A percentile compares a stretch with the other conserved stretches of the same genome.
Conservation (phyloP, 2,888 invertebrate species). For the Temnothorax ravouxi region DNA sequence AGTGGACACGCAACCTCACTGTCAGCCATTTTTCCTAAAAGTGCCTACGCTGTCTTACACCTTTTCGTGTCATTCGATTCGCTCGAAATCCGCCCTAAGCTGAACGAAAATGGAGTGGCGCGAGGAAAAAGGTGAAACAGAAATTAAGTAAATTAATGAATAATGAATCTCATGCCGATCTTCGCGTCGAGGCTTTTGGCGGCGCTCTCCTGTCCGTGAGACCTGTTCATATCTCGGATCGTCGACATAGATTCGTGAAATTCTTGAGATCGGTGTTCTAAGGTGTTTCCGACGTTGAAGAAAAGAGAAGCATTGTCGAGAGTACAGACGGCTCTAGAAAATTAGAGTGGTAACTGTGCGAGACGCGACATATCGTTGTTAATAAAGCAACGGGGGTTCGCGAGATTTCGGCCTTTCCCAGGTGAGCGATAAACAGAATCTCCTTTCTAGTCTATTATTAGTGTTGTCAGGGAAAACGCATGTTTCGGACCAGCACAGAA, state of each 20-base stretch:
- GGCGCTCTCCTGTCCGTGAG: slow-evolving; percentile 60
- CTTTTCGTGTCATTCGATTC: slow-evolving; percentile 67
- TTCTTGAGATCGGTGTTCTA: background rate
- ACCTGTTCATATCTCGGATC: background rate
- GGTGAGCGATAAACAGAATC: background rate
- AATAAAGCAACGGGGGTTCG: background rate
- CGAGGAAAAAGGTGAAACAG: slow-evolving; percentile 43
- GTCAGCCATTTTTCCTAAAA: slow-evolving; percentile 82
- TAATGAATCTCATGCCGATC: slow-evolving; percentile 34
- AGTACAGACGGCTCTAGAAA: slow-evolving; percentile 69
- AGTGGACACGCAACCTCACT: slow-evolving; percentile 36
- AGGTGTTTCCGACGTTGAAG: background rate
- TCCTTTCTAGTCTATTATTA: slow-evolving; percentile 27
- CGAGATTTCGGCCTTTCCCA: background rate
- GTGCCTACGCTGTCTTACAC: slow-evolving; percentile 84
- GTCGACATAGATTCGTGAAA: background rate
- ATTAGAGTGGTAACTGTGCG: slow-evolving; percentile 71
- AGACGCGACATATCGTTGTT: background rate
- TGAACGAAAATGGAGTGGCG: slow-evolving; percentile 54
- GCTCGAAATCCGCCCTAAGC: slow-evolving; percentile 58
- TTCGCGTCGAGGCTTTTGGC: slow-evolving; percentile 54
- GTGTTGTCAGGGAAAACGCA: background rate
- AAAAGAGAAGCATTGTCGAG: background rate
- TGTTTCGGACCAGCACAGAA: background rate
- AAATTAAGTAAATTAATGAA: slow-evolving; percentile 37